Conservation (phyloP, 2,888 invertebrate species). For the Camptogramma bilineatum region DNA sequence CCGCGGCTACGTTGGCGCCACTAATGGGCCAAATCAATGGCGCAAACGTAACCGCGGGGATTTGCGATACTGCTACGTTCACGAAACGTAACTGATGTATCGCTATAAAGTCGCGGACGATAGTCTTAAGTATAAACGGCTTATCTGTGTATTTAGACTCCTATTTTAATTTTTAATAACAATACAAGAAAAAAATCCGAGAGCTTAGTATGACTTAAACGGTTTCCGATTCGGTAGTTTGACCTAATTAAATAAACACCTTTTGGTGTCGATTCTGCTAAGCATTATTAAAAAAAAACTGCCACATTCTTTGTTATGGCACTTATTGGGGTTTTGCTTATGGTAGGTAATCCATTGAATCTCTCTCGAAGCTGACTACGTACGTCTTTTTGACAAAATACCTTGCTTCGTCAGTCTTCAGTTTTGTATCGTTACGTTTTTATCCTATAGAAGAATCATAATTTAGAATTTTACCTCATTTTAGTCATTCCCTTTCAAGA, state of each 20-base stretch:
- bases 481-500: slow-evolving; percentile 23
- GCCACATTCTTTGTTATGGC: no score
- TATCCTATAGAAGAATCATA: not conserved
- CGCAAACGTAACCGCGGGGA: no score
- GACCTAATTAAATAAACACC: no score
- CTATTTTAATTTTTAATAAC: not conserved
- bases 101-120: no score
- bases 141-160: no score
- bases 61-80: no score
- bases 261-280: no score
- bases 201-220: slow-evolving; percentile 19
- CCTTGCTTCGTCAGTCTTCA: not conserved
- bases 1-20: no score
- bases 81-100: no score
- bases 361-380: not conserved
- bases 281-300: no score
- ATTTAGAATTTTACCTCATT: not conserved
- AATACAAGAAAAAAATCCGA: slow-evolving; percentile 3
- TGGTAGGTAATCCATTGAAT: not conserved
- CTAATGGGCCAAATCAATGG: no score
- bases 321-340: not conserved
- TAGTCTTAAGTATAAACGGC: no score
- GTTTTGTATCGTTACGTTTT: not conserved
- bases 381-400: not conserved
- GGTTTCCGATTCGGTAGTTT: not conserved